Conservation (phyloP, 1,140 invertebrate genomes). For the Penaeus indicus region DNA sequence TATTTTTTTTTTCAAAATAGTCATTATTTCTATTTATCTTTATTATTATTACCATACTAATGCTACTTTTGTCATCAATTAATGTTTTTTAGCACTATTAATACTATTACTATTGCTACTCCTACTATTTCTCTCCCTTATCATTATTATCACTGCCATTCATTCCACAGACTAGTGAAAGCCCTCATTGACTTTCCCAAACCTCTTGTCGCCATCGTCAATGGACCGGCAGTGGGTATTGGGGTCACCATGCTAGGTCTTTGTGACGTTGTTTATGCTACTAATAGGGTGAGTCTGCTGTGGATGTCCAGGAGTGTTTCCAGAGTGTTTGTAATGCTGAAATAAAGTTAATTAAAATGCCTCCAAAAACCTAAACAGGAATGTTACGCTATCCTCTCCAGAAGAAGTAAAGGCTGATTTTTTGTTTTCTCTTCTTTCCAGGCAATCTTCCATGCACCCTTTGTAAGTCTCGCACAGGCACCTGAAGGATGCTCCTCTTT, state of each 20-base stretch:
- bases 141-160: neutral
- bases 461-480: slow-evolving; percentile 74
- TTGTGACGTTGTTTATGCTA: slow-evolving; percentile 65
- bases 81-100: too few relatives aligned
- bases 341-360: neutral
- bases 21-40: too few relatives aligned
- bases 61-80: too few relatives aligned
- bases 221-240: slow-evolving; percentile 67
- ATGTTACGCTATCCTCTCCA: too few relatives aligned
- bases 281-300: slow-evolving; percentile 48
- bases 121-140: too few relatives aligned
- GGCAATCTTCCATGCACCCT: slow-evolving; percentile 76
- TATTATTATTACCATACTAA: too few relatives aligned
- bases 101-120: too few relatives aligned
- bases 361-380: too few relatives aligned
- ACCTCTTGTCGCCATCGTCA: slow-evolving; percentile 66
- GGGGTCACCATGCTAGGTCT: slow-evolving; percentile 67
- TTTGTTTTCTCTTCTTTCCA: slow-evolving; percentile 21
- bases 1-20: too few relatives aligned
- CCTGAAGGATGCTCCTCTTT: slow-evolving; percentile 77
- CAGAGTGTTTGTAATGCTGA: neutral
- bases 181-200: slow-evolving; percentile 67
- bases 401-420: too few relatives aligned
- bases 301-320: too few relatives aligned
- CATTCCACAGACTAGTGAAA: slow-evolving; percentile 53